These are phyloP conservation scores for Plagodis dolabraria DNA, from an alignment of 2,888 invertebrate species.

Conservation along the genomic window DNA sequence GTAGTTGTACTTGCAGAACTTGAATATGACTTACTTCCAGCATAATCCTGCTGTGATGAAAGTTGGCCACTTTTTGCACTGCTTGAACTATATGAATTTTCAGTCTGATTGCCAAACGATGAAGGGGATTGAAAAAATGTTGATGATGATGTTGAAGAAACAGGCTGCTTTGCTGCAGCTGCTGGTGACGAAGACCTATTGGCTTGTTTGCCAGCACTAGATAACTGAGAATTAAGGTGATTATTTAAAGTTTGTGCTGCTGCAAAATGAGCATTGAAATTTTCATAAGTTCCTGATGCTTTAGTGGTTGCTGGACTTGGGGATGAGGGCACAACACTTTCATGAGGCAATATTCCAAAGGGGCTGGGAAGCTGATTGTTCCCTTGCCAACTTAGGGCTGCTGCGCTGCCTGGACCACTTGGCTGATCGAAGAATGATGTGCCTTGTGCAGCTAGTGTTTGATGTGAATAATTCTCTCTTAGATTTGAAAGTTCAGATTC, in stretches of 20 bases:
- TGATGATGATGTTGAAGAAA: conserved; percentile 81
- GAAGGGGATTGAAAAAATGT: conserved; percentile 88
- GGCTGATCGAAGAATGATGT: conserved; percentile 88
- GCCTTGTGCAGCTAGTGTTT: conserved; percentile 84
- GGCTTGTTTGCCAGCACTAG: conserved; percentile 82
- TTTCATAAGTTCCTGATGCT: conserved; percentile 86
- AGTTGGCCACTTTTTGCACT: conserved; percentile 83
- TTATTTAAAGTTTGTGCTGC: conserved; percentile 87
- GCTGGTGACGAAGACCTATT: conserved; percentile 84
- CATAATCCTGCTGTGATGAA: conserved; percentile 82
- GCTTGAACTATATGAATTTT: conserved; percentile 83
- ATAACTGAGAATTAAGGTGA: conserved; percentile 87
- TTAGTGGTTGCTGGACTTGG: conserved; percentile 86
- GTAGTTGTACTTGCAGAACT: conserved; percentile 84
- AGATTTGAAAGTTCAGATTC: conserved; percentile 84
- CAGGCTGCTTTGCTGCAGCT: conserved; percentile 81
- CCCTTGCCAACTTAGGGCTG: conserved; percentile 89
- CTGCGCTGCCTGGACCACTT: conserved; percentile 76
- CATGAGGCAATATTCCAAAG: conserved; percentile 91
- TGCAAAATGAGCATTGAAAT: conserved; percentile 89
- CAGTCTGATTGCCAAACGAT: conserved; percentile 85
- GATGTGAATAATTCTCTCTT: conserved; percentile 86
- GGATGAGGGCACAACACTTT: conserved; percentile 89
- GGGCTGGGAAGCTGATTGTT: conserved; percentile 89
- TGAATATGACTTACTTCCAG: conserved; percentile 85